Evolutionary conservation across 1,140 invertebrate genomes (phyloP), one percentile per base, ranked within the genome.

Genomic region (Drosophila arawakana): DNA sequence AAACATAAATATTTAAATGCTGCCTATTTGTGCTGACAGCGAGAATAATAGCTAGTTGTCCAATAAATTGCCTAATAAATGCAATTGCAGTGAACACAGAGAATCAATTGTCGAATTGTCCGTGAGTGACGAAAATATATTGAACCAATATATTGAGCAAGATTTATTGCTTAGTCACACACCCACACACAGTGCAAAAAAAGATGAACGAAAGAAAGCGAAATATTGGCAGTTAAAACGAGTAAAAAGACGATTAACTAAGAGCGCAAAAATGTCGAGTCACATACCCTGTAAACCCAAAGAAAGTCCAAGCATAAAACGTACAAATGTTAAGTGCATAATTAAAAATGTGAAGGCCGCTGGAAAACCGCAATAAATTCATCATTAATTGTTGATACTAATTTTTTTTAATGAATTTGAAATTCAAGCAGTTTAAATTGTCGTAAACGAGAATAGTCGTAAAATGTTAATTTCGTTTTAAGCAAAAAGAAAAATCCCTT

Each of bases 341-440:
- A n/a, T 54, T 18, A 41, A 10, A n/a, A 21, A n/a, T 25, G 15
- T 2, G 43, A 63, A 54, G 50, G 41, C 50, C 35, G 46, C 21
- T 58, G 4, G 11, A 1, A 35, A 37, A 21, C 25, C 58, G 61
- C 8, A 47, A 15, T 25, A 47, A 71, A 47, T 47, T 7, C 68
- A 47, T 57, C 44, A 63, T 55, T 57, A 55, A 55, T 35, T 47
- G 59, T 72, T 21, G 34, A n/a, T 66, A 46, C 35, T 57, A 39
- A 60, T 60, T 34, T 25, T 34, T 25, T 18, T 13, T 18, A 66
- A 49, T 65, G n/a, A 46, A 46, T 46, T 41, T 18, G 21, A 39
- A 73, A 52, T 25, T 18, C 41, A n/a, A 34, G 63, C 70, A 59
- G 39, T 63, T 70, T 70, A 55, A 55, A 63, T 54, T 30, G 66